Base-by-base conservation (phyloP, 2,113 vertebrate species). In the Mugil cephalus region DNA sequence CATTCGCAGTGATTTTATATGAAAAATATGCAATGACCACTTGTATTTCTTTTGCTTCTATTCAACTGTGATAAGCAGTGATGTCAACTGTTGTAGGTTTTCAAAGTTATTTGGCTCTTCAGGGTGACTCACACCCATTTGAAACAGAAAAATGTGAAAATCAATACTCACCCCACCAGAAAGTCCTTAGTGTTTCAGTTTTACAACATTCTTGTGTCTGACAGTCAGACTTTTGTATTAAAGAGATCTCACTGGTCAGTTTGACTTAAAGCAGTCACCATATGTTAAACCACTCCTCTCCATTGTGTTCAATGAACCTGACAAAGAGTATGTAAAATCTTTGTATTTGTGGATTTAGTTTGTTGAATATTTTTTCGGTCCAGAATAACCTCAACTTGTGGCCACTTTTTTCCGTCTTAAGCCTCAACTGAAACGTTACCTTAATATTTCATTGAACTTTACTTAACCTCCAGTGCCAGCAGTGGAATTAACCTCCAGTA, bases 401-500 rank as follows among this genome's bases (percentile, higher is more conserved):
- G 80, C 92, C 54, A 47, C 35, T 68, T 71, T 55, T n/a, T 58
- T 36, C n/a, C 4, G 12, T 47, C 90, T 93, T 82, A 92, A 88
- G 52, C 69, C 90, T 93, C 65, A 89, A 86, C 78, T 87, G 12
- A 91, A 90, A 93, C 88, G 84, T 87, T 88, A 90, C 83, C 88
- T 91, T 74, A 90, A 70, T 90, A 87, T 94, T 93, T 78, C 40
- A 75, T 45, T 96, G 95, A 97, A 96, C 96, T 97, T 95, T 92
- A 77, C 45, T 69, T 96, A 94, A 96, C 95, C 95, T 87, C 69
- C 87, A 91, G 85, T 96, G 94, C 93, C 94, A 96, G 90, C 93
- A 93, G 89, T 92, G 87, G 93, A 93, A 94, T 96, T 94, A 96
- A 88, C 92, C 94, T 51, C 85, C 93, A 92, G 89, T 94, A 87